Conservation (phyloP, 2,797 vertebrate species). For the Poeciliopsis paucimaculata region DNA sequence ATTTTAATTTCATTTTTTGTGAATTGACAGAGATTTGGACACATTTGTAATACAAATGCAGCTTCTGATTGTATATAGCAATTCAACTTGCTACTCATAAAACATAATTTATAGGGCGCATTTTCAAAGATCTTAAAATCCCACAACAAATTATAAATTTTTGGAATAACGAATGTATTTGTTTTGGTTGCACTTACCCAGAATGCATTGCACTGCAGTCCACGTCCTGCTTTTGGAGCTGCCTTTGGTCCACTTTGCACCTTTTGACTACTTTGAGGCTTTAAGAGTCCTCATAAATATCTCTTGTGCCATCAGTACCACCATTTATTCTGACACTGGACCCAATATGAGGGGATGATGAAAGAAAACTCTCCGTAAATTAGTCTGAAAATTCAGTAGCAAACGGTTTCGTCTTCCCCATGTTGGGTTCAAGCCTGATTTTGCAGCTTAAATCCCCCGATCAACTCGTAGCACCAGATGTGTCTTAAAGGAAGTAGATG, state of each 20-base stretch:
- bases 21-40: too few species aligned
- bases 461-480: conserved; percentile 13
- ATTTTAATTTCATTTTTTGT: too few species aligned
- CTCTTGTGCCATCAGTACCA: background rate
- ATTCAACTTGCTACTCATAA: background rate
- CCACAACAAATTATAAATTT: background rate
- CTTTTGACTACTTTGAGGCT: conserved; percentile 1
- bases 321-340: background rate
- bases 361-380: background rate
- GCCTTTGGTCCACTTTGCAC: too few species aligned
- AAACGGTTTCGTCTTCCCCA: background rate
- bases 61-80: background rate
- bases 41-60: background rate
- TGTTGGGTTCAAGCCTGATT: background rate
- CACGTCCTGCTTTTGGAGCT: too few species aligned
- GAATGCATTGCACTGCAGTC: too few species aligned
- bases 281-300: background rate
- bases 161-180: too few species aligned
- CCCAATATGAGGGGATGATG: rapidly evolving
- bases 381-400: background rate
- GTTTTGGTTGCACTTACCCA: too few species aligned
- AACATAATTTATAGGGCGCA: background rate
- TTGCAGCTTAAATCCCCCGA: background rate
- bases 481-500: background rate
- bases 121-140: background rate